Conservation (phyloP, 2,888 invertebrate genomes). For the Tachina fera region DNA sequence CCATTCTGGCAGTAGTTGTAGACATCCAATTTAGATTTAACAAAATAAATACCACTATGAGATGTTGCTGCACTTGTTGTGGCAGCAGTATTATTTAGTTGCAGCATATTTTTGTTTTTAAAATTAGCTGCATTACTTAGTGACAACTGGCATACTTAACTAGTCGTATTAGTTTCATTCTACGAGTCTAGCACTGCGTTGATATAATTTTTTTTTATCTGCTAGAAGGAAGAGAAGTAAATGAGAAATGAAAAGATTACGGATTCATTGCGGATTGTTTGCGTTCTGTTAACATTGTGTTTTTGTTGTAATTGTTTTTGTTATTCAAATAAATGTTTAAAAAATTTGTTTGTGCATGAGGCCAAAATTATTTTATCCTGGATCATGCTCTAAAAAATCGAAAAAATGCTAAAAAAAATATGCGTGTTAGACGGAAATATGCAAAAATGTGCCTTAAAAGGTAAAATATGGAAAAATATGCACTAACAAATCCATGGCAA, state of each 20-base stretch:
- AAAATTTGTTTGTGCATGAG: neutral
- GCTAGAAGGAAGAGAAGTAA: neutral
- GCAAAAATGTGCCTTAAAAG: no score
- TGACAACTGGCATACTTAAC: slow-evolving; percentile 57
- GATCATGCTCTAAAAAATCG: no score
- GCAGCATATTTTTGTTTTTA: slow-evolving; percentile 48
- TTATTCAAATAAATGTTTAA: slow-evolving; percentile 7
- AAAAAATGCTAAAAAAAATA: no score
- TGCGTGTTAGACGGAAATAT: no score
- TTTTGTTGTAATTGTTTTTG: neutral
- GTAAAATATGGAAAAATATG: no score
- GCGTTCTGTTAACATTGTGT: slow-evolving; percentile 4
- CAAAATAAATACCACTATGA: neutral
- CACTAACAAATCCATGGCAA: no score
- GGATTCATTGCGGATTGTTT: slow-evolving; percentile 28
- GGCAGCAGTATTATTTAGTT: slow-evolving; percentile 15
- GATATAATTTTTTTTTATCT: slow-evolving; percentile 1
- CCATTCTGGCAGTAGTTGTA: slow-evolving; percentile 11
- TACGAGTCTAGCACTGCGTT: neutral
- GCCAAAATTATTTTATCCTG: no score
- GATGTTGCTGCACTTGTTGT: slow-evolving; percentile 31
- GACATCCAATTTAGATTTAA: slow-evolving; percentile 30
- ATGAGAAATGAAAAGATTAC: slow-evolving; percentile 1
- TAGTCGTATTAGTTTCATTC: slow-evolving; percentile 34
- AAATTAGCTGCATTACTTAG: slow-evolving; percentile 56